These are phyloP conservation scores for Diplazon laetatorius DNA, from an alignment of 2,888 invertebrate genomes.

Conservation along the genomic window DNA sequence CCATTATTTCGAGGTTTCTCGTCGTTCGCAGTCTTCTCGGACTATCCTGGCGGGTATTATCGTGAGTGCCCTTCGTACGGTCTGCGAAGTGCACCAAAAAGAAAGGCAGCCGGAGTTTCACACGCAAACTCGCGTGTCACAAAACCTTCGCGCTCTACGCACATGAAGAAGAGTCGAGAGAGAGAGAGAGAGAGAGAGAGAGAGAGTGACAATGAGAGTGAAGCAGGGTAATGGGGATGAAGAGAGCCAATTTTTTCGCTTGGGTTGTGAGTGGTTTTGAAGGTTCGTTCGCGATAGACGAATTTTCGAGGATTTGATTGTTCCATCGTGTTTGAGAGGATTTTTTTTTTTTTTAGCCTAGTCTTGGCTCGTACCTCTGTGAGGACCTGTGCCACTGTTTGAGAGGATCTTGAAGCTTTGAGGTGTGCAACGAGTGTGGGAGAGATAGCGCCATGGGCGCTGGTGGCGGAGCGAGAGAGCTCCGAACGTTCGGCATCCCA, in stretches of 20 bases:
- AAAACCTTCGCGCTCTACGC: slow-evolving; percentile 68
- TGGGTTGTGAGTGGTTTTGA: not conserved
- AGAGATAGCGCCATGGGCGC: too few relatives aligned
- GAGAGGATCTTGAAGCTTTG: too few relatives aligned
- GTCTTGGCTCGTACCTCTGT: too few relatives aligned
- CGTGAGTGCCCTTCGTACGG: slow-evolving; percentile 24
- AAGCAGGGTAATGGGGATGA: slow-evolving; percentile 9
- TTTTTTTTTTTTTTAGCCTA: too few relatives aligned
- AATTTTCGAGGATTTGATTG: not conserved
- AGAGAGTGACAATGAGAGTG: slow-evolving; percentile 33
- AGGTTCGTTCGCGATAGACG: slow-evolving; percentile 39
- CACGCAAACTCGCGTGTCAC: slow-evolving; percentile 81
- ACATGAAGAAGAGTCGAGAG: slow-evolving; percentile 38
- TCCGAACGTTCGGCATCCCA: too few relatives aligned
- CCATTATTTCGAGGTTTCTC: slow-evolving; percentile 41
- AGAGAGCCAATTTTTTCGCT: slow-evolving; percentile 45
- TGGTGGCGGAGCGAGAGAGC: too few relatives aligned
- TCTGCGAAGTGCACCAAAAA: slow-evolving; percentile 32
- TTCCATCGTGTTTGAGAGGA: too few relatives aligned
- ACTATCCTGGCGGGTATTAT: not conserved
- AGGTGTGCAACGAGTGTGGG: too few relatives aligned
- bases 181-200: slow-evolving; percentile 33
- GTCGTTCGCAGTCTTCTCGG: not conserved
- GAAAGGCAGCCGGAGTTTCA: slow-evolving; percentile 66
- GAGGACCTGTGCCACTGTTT: too few relatives aligned